A percentile compares a stretch with the other conserved stretches of the same genome.
Conservation (phyloP, 2,888 invertebrate species). For the Lumbricus terrestris region DNA sequence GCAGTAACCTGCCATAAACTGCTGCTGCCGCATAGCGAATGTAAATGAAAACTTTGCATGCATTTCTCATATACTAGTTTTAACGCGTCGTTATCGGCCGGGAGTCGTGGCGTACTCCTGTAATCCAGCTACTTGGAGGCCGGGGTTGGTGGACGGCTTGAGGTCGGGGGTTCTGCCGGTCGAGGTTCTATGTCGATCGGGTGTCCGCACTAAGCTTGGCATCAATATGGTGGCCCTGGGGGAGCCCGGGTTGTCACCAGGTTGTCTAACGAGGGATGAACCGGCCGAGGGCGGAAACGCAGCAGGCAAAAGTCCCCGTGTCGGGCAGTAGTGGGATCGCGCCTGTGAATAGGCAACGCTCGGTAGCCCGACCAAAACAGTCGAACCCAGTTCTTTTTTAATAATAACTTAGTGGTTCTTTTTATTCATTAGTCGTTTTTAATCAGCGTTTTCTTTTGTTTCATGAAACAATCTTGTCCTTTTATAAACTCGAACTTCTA, state of each 20-base stretch:
- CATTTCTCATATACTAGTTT: background rate
- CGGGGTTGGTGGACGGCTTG: conserved; percentile 86
- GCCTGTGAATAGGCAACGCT: conserved; percentile 69
- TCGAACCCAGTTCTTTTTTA: no score
- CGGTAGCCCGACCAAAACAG: conserved; percentile 79
- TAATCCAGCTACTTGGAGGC: conserved; percentile 95
- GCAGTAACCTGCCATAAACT: no score
- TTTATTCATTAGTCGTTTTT: no score
- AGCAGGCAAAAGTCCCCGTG: conserved; percentile 99
- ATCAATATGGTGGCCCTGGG: conserved; percentile 89
- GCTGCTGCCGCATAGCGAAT: no score
- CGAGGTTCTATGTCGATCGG: conserved; percentile 79
- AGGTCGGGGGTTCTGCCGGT: conserved; percentile 77
- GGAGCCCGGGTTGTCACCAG: conserved; percentile 78
- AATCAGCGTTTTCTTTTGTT: no score
- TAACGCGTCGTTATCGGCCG: conserved; percentile 63
- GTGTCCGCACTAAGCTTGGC: conserved; percentile 87
- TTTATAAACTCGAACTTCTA: no score
- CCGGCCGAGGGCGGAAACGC: conserved; percentile 98
- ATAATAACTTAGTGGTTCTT: no score
- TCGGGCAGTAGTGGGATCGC: conserved; percentile 82
- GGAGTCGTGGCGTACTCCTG: conserved; percentile 94
- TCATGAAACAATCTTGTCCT: no score
- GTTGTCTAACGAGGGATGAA: conserved; percentile 96
- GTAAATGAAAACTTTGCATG: no score